Conservation (phyloP, 2,113 vertebrate genomes). For the Phalacrocorax pelagicus region DNA sequence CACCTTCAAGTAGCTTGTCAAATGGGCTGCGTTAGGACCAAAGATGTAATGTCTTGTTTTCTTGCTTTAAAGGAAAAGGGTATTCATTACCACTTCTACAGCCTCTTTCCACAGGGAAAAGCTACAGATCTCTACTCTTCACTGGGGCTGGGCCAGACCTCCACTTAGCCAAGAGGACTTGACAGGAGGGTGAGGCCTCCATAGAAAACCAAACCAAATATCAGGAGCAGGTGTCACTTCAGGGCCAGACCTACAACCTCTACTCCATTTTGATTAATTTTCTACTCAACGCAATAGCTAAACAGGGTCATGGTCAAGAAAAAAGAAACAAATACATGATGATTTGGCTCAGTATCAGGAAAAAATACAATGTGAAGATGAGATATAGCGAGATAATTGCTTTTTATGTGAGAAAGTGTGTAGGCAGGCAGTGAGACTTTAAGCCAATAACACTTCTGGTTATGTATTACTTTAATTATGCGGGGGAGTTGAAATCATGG, state of each 20-base stretch:
- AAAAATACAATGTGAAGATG: background rate
- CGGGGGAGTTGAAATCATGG: background rate
- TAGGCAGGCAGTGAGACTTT: background rate
- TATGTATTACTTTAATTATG: background rate
- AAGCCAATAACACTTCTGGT: background rate
- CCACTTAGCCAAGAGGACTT: background rate
- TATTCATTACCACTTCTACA: background rate
- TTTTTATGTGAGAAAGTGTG: background rate
- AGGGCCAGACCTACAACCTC: background rate
- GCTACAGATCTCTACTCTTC: background rate
- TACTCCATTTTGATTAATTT: background rate
- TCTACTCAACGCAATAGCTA: background rate
- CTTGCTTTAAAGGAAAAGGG: slow-evolving; percentile 37
- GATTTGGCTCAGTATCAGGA: background rate
- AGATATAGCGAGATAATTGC: background rate
- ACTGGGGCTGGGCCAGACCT: background rate
- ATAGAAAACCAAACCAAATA: background rate
- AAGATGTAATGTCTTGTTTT: slow-evolving; percentile 26
- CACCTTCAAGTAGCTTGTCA: slow-evolving; percentile 23
- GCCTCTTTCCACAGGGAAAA: background rate
- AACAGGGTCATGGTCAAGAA: background rate
- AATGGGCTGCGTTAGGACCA: slow-evolving; percentile 59
- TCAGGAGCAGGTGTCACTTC: background rate
- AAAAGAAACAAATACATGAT: background rate
- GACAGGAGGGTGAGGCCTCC: background rate